Evolutionary conservation across 2,797 vertebrate species (phyloP), one percentile per base, ranked within the genome.

Genomic region (Molossus molossus): DNA sequence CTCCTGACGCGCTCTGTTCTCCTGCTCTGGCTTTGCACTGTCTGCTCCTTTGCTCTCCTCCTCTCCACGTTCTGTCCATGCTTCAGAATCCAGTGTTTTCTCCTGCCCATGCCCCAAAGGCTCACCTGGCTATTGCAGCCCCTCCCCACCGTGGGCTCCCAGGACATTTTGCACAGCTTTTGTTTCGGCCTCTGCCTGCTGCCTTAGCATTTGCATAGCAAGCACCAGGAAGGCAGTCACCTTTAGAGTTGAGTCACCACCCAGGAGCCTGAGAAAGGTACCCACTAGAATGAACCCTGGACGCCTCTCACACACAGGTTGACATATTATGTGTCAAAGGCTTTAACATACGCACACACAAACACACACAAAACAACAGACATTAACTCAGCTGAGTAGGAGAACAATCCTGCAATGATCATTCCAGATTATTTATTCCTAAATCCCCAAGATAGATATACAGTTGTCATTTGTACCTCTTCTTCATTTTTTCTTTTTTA

Each of bases 391-490:
- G 2, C 3, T 8, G 10, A 62, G 79, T 58, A 58, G 40, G n/a
- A 88, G 13, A 45, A 45, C 15, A 75, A 29, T 37, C 17, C 40
- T 45, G 14, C 14, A 27, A 0, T 13, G 40, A 6, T 6, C 15
- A 4, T 20, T 45, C n/a, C 3, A 12, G 72, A 11, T 25, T 33
- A 23, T 17, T 40, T 79, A n/a, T 6, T n/a, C 72, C 20, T 57
- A 3, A 3, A 0, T 5, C 9, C 20, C 33, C 64, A 8, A 33
- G 6, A 9, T 5, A 4, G 4, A 9, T 6, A 1, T 23, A 15
- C 5, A 4, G 15, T 58, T 5, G 0, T n/a, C 50, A 17, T 65
- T 53, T 21, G 21, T 67, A 27, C 37, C 27, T 33, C 15, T 45
- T 23, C 45, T 53, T 40, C 17, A 45, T 45, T 6, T 45, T 45